These are phyloP conservation scores for Mustela nigripes DNA, from an alignment of 2,113 vertebrate species.

Conservation along the genomic window DNA sequence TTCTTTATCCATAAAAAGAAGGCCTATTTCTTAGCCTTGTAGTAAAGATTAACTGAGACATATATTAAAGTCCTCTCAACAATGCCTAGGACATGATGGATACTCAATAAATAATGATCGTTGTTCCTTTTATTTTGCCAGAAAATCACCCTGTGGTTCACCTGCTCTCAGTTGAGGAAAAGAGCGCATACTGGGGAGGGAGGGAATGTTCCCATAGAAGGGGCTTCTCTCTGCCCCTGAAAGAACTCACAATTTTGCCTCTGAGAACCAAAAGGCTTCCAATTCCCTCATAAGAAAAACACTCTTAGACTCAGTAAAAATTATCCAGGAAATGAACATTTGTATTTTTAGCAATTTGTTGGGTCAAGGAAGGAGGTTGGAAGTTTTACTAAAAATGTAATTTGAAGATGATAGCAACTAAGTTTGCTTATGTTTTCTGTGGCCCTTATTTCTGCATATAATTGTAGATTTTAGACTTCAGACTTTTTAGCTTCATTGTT, in stretches of 20 bases:
- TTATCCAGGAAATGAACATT: slow-evolving; percentile 7
- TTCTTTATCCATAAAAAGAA: not conserved
- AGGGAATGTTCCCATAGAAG: not conserved
- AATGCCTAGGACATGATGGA: not conserved
- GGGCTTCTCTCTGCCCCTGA: not conserved
- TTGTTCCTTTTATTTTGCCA: not conserved
- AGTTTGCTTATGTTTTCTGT: not conserved
- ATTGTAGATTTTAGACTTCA: not conserved
- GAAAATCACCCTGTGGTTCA: not conserved
- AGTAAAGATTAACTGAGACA: not conserved
- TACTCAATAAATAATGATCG: not conserved
- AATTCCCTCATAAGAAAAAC: not conserved
- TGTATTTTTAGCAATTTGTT: not conserved
- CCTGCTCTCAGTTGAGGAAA: not conserved
- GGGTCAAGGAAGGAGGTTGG: not conserved
- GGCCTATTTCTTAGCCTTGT: not conserved
- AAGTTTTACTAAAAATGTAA: not conserved
- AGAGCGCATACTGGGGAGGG: fast-evolving
- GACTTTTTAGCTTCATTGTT: slow-evolving; percentile 11
- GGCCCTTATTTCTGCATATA: not conserved
- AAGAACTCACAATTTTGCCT: not conserved
- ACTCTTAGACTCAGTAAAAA: slow-evolving; percentile 4
- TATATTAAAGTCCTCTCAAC: not conserved
- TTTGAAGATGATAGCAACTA: not conserved
- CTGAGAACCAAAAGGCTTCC: not conserved